Conservation (phyloP, 2,797 vertebrate species). For the Danio aesculapii region DNA sequence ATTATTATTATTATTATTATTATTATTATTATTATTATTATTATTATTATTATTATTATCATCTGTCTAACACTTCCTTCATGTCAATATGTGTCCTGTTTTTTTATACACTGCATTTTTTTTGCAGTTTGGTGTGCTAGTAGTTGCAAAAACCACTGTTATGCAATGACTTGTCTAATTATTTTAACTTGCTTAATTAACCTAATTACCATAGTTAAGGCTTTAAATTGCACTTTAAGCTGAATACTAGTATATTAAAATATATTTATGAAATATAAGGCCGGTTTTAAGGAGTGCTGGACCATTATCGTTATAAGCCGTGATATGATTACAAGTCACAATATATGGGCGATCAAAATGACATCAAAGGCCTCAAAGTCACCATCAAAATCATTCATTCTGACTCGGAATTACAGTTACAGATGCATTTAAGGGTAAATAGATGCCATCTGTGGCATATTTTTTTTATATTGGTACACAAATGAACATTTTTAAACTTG, state of each 20-base stretch:
- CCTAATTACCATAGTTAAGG: too few species aligned
- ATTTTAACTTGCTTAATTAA: too few species aligned
- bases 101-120: too few species aligned
- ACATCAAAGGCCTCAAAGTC: slow-evolving; percentile 39
- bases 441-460: background rate
- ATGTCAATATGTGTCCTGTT: background rate
- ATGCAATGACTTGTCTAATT: too few species aligned
- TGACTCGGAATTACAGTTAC: too few species aligned
- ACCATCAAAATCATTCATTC: slow-evolving; percentile 51
- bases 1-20: too few species aligned
- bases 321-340: slow-evolving; percentile 52
- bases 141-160: slow-evolving; percentile 42
- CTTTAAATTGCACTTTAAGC: too few species aligned
- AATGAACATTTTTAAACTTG: too few species aligned
- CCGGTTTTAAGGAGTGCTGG: slow-evolving; percentile 59
- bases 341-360: slow-evolving; percentile 46
- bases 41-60: too few species aligned
- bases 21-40: too few species aligned
- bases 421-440: too few species aligned
- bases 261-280: slow-evolving; percentile 64
- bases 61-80: slow-evolving; percentile 7
- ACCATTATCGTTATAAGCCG: slow-evolving; percentile 55
- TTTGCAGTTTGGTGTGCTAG: slow-evolving; percentile 44
- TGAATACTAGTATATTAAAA: too few species aligned
- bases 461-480: background rate